Conservation (phyloP, 2,888 invertebrate genomes). For the Helicoverpa assulta region DNA sequence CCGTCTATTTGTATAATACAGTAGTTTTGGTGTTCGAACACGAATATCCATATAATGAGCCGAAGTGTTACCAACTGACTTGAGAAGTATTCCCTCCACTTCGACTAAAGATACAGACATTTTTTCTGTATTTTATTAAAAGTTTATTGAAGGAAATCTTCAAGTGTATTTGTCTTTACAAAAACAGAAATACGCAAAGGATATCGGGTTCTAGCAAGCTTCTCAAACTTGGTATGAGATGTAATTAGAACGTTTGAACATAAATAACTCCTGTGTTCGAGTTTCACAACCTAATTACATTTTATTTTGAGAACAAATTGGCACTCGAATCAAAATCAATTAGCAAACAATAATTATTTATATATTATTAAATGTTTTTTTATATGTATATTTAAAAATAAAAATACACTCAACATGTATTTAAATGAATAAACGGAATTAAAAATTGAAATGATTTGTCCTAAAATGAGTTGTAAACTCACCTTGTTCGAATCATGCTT, state of each 20-base stretch:
- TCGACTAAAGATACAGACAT: constrained; percentile 23
- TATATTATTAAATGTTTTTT: no score
- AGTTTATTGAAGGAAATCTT: constrained; percentile 33
- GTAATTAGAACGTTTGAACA: neutral
- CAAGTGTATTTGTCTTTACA: constrained; percentile 16
- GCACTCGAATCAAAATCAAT: no score
- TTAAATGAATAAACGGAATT: no score
- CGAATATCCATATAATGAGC: constrained; percentile 55
- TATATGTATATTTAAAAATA: no score
- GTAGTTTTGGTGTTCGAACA: constrained; percentile 31
- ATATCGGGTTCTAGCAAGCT: neutral
- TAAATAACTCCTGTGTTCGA: neutral
- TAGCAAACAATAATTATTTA: no score
- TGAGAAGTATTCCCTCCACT: constrained; percentile 37
- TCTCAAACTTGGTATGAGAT: neutral
- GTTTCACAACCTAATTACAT: neutral
- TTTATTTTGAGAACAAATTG: neutral
- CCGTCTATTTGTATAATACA: constrained; percentile 55
- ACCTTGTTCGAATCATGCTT: neutral
- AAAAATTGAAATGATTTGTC: neutral
- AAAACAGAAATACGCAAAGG: constrained; percentile 12
- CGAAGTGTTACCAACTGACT: constrained; percentile 43
- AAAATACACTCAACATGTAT: no score
- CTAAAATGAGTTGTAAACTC: neutral
- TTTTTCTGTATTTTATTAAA: constrained; percentile 51